Evolutionary conservation across 2,113 vertebrate genomes (phyloP).

Genomic region (Pantherophis guttatus): DNA sequence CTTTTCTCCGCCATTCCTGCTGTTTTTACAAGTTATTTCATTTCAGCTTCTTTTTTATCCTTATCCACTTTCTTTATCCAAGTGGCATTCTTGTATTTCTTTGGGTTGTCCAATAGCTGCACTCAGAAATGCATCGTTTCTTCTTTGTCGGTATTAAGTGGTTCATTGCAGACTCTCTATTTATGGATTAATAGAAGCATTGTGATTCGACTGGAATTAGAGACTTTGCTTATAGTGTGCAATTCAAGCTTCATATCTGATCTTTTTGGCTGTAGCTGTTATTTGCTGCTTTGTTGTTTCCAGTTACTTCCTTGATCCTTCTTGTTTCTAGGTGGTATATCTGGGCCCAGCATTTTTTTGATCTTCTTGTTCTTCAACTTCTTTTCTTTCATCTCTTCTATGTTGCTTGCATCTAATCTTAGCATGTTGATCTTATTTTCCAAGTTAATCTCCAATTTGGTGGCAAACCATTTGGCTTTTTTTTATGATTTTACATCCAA

Average conservation of each 20-base stretch:
- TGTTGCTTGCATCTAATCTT: background rate
- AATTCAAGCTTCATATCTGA: background rate
- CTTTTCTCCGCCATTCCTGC: background rate
- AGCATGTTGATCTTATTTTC: background rate
- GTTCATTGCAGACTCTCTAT: background rate
- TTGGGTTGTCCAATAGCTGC: background rate
- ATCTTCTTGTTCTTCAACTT: background rate
- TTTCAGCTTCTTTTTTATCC: background rate
- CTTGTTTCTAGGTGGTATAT: background rate
- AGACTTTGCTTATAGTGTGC: background rate
- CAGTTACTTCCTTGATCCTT: background rate
- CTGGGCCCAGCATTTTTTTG: background rate
- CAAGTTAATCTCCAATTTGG: background rate
- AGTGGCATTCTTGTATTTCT: background rate
- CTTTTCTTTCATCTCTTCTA: background rate
- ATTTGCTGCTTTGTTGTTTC: background rate
- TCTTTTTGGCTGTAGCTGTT: background rate
- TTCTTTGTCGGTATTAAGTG: background rate
- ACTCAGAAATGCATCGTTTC: background rate
- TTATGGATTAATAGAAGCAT: background rate
- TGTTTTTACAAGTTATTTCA: background rate
- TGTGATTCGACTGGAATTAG: background rate
- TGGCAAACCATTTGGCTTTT: background rate
- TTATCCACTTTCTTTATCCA: background rate
- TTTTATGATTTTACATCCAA: background rate